Evolutionary conservation across 2,888 invertebrate genomes (phyloP).

Genomic region (Acanthosepion pharaonis): DNA sequence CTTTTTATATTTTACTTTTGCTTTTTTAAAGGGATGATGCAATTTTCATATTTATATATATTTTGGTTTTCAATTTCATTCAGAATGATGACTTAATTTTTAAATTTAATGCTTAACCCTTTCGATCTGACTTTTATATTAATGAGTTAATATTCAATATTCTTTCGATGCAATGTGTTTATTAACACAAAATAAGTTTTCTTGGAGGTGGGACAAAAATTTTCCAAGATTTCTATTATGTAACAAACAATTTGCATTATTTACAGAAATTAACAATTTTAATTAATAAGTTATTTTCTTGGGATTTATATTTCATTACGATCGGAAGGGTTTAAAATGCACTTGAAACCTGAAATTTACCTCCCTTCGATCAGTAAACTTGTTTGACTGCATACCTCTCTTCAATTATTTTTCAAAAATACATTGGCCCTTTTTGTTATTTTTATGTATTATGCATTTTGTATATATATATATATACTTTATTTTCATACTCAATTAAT

Average conservation of each 20-base stretch:
- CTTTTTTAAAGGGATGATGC: neutral
- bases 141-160: no score
- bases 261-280: no score
- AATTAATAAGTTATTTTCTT: no score
- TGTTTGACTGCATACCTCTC: neutral
- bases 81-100: neutral
- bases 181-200: no score
- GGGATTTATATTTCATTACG: no score
- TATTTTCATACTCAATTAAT: neutral
- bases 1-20: neutral
- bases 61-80: neutral
- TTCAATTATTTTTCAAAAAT: neutral
- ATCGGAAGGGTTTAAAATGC: no score
- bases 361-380: neutral
- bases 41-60: neutral
- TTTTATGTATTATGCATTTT: neutral
- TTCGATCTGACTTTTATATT: no score
- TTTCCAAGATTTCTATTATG: no score
- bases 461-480: neutral
- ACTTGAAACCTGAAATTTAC: neutral
- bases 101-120: neutral
- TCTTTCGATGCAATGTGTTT: no score
- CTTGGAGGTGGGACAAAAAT: no score
- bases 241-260: no score
- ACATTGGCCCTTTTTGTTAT: neutral